Percentiles rank a stretch among this genome's conserved stretches.
These are phyloP conservation scores for Clunio marinus DNA, from an alignment of 2,888 invertebrate genomes.

Conservation along the genomic window DNA sequence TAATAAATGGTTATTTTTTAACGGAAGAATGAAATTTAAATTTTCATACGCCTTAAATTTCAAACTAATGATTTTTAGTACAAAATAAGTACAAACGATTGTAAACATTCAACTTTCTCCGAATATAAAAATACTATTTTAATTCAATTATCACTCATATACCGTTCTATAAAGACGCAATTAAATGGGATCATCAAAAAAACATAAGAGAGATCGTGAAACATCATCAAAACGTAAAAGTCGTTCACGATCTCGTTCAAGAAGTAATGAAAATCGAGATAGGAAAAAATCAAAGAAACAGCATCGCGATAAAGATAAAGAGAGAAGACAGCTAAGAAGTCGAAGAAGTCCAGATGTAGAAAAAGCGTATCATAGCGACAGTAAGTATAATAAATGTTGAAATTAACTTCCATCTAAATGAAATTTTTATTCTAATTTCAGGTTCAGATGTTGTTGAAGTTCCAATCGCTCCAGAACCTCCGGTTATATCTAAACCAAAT, in stretches of 20 bases:
- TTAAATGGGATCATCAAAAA: conserved; percentile 50
- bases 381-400: conserved; percentile 46
- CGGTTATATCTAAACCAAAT: conserved; percentile 35
- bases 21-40: not conserved
- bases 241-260: conserved; percentile 42
- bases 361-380: conserved; percentile 49
- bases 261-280: conserved; percentile 21
- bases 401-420: not conserved
- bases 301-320: conserved; percentile 20
- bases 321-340: conserved; percentile 24
- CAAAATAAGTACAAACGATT: not conserved
- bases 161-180: too few relatives aligned
- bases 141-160: too few relatives aligned
- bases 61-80: not conserved
- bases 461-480: conserved; percentile 45
- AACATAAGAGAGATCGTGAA: conserved; percentile 48
- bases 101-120: not conserved
- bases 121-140: too few relatives aligned
- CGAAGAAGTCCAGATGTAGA: conserved; percentile 44
- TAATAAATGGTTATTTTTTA: too few relatives aligned
- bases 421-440: conserved; percentile 43
- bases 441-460: conserved; percentile 52
- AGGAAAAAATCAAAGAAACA: conserved; percentile 31
- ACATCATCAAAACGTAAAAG: conserved; percentile 47
- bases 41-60: not conserved